phyloP scores from a whole-genome alignment of 2,113 vertebrate species.

The Rhinoptilus africanus region DNA sequence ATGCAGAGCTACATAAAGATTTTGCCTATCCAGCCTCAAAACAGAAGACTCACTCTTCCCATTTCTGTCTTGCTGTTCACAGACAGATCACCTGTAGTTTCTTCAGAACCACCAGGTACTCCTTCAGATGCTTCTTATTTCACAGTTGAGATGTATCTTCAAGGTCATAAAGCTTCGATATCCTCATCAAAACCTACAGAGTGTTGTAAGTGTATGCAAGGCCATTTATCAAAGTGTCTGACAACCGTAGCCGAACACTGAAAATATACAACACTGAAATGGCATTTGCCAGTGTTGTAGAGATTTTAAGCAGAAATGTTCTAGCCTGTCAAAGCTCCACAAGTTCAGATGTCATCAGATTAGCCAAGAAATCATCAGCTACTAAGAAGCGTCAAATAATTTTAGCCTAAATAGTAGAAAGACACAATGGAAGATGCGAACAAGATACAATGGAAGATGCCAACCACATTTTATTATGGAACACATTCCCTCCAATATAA shows the following conservation, averaged over 20 bases:
- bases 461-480: not conserved
- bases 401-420: not conserved
- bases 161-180: not conserved
- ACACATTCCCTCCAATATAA: not conserved
- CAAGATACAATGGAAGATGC: not conserved
- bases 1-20: not conserved
- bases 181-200: not conserved
- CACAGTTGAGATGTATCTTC: not conserved
- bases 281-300: not conserved
- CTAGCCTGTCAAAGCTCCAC: not conserved
- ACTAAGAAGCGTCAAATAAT: not conserved
- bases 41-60: not conserved
- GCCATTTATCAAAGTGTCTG: not conserved
- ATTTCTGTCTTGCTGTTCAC: not conserved
- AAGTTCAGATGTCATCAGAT: not conserved
- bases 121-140: not conserved
- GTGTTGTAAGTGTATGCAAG: not conserved
- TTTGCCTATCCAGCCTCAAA: not conserved
- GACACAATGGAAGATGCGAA: not conserved
- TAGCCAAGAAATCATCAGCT: not conserved
- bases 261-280: not conserved
- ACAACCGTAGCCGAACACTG: not conserved
- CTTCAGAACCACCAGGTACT: not conserved
- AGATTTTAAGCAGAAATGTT: not conserved
- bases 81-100: not conserved